Evolutionary conservation across 2,888 invertebrate genomes (phyloP).

Genomic region (Hydrotaea cyrtoneurina): DNA sequence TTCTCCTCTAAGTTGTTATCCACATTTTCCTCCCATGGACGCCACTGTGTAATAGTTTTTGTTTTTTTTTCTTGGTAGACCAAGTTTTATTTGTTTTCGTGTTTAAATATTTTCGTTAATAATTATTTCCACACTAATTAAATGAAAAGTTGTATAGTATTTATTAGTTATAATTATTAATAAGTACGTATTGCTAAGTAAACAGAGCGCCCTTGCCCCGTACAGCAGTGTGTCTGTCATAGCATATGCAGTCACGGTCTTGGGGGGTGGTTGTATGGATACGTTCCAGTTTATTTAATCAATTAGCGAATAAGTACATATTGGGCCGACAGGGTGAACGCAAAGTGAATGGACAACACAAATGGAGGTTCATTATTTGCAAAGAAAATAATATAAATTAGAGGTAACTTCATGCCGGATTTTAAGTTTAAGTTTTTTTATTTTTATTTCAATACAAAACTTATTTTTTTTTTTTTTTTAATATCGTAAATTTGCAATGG

Average conservation of each 20-base stretch:
- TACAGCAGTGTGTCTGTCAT: constrained; percentile 4
- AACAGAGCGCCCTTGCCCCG: background rate
- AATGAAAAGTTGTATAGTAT: background rate
- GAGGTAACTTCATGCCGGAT: too few relatives aligned
- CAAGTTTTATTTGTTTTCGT: background rate
- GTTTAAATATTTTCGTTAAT: constrained; percentile 4
- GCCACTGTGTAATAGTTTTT: too few relatives aligned
- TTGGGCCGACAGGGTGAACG: background rate
- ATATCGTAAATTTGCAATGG: too few relatives aligned
- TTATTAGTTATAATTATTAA: constrained; percentile 27
- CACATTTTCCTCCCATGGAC: too few relatives aligned
- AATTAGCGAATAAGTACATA: constrained; percentile 12
- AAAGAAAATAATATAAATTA: too few relatives aligned
- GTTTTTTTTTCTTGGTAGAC: background rate
- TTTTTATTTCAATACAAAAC: too few relatives aligned
- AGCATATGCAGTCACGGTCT: background rate
- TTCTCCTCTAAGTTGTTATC: too few relatives aligned
- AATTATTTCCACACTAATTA: background rate
- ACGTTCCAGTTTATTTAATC: constrained; percentile 15
- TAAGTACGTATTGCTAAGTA: background rate
- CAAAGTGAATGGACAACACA: background rate
- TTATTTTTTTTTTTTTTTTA: too few relatives aligned
- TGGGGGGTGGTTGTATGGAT: background rate
- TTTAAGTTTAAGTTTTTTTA: too few relatives aligned
- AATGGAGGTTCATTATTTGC: too few relatives aligned